Evolutionary conservation across 92 coral and sea anemone genomes (phyloP).

Genomic region (Ricordea florida): DNA sequence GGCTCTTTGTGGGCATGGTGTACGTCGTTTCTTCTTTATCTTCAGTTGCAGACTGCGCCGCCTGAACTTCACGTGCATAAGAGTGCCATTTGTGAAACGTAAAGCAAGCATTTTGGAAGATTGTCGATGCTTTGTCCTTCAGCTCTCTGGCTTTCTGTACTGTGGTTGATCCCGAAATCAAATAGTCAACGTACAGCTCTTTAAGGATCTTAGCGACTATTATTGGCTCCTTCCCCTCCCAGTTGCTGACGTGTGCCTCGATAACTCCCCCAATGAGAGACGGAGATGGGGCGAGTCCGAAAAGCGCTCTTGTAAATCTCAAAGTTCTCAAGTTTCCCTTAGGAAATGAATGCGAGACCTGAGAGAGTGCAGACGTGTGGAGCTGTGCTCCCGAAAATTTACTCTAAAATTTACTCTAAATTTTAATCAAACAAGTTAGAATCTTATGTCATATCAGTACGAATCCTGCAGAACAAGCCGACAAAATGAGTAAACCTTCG

Average conservation of each 20-base stretch:
- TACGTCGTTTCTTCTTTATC: constrained; percentile 41
- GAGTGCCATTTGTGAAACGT: constrained; percentile 52
- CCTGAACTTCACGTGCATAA: constrained; percentile 26
- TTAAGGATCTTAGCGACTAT: constrained; percentile 27
- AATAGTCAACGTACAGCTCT: constrained; percentile 56
- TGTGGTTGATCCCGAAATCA: constrained; percentile 27
- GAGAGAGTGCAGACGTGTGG: constrained; percentile 22
- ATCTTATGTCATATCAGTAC: no score
- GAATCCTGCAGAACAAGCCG: no score
- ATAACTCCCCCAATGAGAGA: constrained; percentile 45
- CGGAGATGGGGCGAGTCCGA: constrained; percentile 38
- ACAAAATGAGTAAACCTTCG: no score
- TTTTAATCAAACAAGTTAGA: no score
- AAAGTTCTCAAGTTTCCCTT: no score
- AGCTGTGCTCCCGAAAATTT: no score
- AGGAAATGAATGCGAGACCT: no score
- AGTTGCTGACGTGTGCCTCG: neutral
- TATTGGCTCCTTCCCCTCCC: constrained; percentile 45
- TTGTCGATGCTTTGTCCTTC: constrained; percentile 28
- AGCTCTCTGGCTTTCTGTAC: constrained; percentile 21
- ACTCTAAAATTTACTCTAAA: no score
- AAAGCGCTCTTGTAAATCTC: constrained; percentile 43
- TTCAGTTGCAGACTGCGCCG: neutral
- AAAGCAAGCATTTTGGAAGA: constrained; percentile 44
- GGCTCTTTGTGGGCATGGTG: constrained; percentile 41